Evolutionary conservation across 2,888 invertebrate species (phyloP).

Genomic region (Incurvaria masculella): DNA sequence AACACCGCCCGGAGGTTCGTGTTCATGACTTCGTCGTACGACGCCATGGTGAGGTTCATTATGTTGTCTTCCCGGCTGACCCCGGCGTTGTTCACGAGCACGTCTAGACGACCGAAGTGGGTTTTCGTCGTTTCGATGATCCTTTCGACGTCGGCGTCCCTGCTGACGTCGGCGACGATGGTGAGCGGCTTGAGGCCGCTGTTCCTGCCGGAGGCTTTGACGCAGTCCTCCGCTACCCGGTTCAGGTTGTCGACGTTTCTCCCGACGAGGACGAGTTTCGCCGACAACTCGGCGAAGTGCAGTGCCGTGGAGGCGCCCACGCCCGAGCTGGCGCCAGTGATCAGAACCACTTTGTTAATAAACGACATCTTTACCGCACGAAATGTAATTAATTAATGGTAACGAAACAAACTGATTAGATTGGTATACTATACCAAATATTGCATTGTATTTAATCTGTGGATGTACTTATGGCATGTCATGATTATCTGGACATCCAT

Average conservation of each 20-base stretch:
- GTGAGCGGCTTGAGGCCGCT: not conserved
- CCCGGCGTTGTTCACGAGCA: slow-evolving; percentile 54
- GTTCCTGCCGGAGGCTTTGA: not conserved
- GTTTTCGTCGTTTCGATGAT: not conserved
- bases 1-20: slow-evolving; percentile 61
- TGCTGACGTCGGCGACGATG: not conserved
- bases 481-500: too few species aligned
- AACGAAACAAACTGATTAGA: too few species aligned
- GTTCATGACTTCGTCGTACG: slow-evolving; percentile 51
- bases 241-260: not conserved
- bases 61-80: slow-evolving; percentile 40
- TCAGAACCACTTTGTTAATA: not conserved
- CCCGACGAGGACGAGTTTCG: not conserved
- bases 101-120: slow-evolving; percentile 22
- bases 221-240: not conserved
- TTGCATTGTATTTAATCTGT: too few species aligned
- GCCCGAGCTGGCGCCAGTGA: not conserved
- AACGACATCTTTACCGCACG: not conserved
- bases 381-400: too few species aligned
- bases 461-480: too few species aligned
- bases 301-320: not conserved
- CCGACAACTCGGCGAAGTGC: not conserved
- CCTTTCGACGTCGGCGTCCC: not conserved
- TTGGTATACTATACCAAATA: too few species aligned
- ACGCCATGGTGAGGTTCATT: slow-evolving; percentile 22